These are phyloP conservation scores for Dryoscopus gambensis DNA, from an alignment of 2,113 vertebrate genomes.

Conservation along the genomic window DNA sequence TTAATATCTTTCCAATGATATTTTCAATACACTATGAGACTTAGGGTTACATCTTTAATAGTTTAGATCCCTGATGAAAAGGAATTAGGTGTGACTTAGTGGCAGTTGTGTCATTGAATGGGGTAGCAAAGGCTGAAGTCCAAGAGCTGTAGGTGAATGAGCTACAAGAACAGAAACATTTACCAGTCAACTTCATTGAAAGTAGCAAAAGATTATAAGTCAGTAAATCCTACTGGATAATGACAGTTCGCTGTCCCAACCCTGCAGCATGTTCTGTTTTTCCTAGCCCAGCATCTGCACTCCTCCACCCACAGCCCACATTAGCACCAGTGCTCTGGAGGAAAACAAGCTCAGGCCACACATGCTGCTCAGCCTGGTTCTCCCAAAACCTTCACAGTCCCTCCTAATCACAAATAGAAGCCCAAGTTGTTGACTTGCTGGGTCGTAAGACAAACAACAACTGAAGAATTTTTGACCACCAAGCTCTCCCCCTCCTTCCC, in stretches of 20 bases:
- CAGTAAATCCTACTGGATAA: neutral
- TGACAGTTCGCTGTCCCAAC: neutral
- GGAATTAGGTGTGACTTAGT: constrained; percentile 85
- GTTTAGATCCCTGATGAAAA: constrained; percentile 73
- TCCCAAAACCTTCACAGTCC: neutral
- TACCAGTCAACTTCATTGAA: constrained; percentile 37
- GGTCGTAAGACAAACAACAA: neutral
- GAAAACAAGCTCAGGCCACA: neutral
- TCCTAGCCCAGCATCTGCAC: neutral
- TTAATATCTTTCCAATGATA: constrained; percentile 65
- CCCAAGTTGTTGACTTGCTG: neutral
- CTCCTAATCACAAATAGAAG: neutral
- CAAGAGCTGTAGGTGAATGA: constrained; percentile 85
- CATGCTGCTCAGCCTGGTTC: fast-evolving
- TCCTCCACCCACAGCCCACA: neutral
- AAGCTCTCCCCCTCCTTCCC: neutral
- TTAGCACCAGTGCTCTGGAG: neutral
- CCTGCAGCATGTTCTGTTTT: neutral
- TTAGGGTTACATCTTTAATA: constrained; percentile 65
- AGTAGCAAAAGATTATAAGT: neutral
- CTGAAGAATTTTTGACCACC: neutral
- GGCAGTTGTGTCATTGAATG: constrained; percentile 88
- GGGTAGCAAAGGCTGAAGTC: constrained; percentile 88
- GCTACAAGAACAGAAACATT: constrained; percentile 79
- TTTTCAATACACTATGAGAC: constrained; percentile 70